Conservation (phyloP, 2,888 invertebrate genomes). For the Euclidia mi region DNA sequence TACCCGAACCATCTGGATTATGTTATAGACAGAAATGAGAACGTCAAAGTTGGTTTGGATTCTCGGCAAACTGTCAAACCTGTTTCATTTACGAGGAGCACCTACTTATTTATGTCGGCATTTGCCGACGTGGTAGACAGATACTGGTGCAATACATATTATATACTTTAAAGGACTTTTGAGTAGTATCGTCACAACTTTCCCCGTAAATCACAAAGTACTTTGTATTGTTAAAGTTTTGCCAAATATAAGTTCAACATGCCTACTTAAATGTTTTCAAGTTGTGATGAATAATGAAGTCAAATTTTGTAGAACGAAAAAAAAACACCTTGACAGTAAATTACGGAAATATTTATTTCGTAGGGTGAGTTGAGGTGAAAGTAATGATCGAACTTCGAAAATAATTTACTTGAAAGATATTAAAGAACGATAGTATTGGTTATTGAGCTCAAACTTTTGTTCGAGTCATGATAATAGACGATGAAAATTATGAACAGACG, state of each 20-base stretch:
- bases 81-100: too few species aligned
- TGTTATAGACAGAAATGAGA: too few species aligned
- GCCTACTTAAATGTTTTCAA: conserved; percentile 41
- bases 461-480: conserved; percentile 57
- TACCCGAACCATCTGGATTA: too few species aligned
- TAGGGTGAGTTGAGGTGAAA: conserved; percentile 56
- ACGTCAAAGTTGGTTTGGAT: too few species aligned
- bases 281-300: conserved; percentile 46
- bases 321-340: conserved; percentile 38
- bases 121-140: too few species aligned
- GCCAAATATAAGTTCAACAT: conserved; percentile 44
- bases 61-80: too few species aligned
- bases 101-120: too few species aligned
- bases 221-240: conserved; percentile 41
- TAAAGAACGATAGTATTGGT: conserved; percentile 68
- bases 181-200: too few species aligned
- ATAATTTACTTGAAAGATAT: conserved; percentile 70
- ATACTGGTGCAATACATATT: too few species aligned
- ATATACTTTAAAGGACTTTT: too few species aligned
- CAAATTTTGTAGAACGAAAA: conserved; percentile 40
- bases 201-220: too few species aligned
- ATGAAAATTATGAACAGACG: conserved; percentile 57
- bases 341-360: conserved; percentile 42
- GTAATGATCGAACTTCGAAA: conserved; percentile 68
- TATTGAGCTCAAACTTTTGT: conserved; percentile 69